These are phyloP conservation scores for Acleris cristana DNA, from an alignment of 2,888 invertebrate species.

Conservation along the genomic window DNA sequence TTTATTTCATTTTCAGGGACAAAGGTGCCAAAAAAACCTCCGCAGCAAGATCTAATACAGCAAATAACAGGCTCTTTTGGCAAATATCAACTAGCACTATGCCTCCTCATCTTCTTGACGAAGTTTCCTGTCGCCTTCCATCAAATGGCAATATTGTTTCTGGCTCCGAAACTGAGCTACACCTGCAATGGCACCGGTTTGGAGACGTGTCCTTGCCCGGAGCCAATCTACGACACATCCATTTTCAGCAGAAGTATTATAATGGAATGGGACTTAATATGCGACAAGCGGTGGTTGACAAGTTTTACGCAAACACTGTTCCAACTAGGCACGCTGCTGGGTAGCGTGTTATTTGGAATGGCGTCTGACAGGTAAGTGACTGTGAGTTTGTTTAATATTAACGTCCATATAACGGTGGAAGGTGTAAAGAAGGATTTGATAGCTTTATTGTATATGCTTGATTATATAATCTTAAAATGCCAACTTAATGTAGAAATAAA, in stretches of 20 bases:
- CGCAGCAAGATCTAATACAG: constrained; percentile 64
- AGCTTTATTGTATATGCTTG: no score
- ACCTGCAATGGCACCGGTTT: constrained; percentile 53
- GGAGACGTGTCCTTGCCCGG: constrained; percentile 81
- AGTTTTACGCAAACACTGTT: constrained; percentile 89
- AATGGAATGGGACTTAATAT: constrained; percentile 90
- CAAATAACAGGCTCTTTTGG: constrained; percentile 77
- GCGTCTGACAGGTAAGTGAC: constrained; percentile 87
- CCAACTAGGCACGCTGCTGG: constrained; percentile 89
- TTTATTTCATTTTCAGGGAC: constrained; percentile 42
- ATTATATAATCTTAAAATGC: no score
- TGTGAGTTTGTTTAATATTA: constrained; percentile 22
- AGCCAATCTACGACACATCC: constrained; percentile 85
- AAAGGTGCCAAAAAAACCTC: constrained; percentile 43
- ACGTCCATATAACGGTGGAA: neutral
- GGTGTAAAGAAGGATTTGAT: no score
- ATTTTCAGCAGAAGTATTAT: constrained; percentile 88
- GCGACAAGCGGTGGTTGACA: constrained; percentile 85
- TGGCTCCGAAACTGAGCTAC: constrained; percentile 71
- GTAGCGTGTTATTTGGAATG: constrained; percentile 89
- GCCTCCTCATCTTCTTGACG: constrained; percentile 65
- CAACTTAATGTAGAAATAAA: no score
- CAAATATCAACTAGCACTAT: constrained; percentile 76
- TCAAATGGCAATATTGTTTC: constrained; percentile 80
- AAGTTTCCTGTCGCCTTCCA: constrained; percentile 80